phyloP scores from a whole-genome alignment of 2,888 invertebrate species.

The Cataglyphis altisquamis region DNA sequence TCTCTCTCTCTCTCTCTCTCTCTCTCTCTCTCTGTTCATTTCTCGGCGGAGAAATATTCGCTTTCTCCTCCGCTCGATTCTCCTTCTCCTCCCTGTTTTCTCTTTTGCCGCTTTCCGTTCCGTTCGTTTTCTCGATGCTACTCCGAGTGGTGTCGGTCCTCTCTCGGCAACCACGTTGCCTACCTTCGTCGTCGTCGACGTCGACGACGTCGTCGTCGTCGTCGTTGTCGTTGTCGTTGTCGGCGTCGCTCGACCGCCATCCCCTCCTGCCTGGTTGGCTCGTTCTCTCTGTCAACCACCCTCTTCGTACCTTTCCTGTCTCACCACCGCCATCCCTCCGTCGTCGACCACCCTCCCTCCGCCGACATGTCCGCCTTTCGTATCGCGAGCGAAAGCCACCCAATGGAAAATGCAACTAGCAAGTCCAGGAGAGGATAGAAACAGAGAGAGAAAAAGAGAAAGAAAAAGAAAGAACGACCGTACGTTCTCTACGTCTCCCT shows the following conservation, averaged over 20 bases:
- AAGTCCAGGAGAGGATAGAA: conserved; percentile 55
- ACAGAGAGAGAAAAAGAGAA: conserved; percentile 32
- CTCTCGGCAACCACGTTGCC: conserved; percentile 60
- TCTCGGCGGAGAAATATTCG: conserved; percentile 33
- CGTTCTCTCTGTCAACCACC: conserved; percentile 60
- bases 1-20: conserved; percentile 18
- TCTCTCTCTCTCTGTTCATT: conserved; percentile 21
- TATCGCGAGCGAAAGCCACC: conserved; percentile 62
- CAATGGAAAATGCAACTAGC: conserved; percentile 68
- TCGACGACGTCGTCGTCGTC: conserved; percentile 8
- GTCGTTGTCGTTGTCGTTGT: conserved; percentile 25
- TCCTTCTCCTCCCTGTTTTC: conserved; percentile 43
- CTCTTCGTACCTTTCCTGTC: conserved; percentile 50
- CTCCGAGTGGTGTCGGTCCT: conserved; percentile 50
- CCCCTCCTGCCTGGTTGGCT: conserved; percentile 17
- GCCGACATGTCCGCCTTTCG: conserved; percentile 59
- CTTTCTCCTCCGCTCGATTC: conserved; percentile 2
- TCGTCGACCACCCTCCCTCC: conserved; percentile 52
- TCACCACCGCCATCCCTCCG: conserved; percentile 47
- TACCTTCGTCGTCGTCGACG: conserved; percentile 47
- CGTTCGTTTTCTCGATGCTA: conserved; percentile 48
- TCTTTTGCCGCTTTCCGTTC: conserved; percentile 48
- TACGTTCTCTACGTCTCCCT: conserved; percentile 33
- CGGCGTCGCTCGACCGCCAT: conserved; percentile 32
- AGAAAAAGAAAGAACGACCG: conserved; percentile 9